Base-by-base conservation (phyloP, 1,140 invertebrate species). In the Ooceraea biroi region DNA sequence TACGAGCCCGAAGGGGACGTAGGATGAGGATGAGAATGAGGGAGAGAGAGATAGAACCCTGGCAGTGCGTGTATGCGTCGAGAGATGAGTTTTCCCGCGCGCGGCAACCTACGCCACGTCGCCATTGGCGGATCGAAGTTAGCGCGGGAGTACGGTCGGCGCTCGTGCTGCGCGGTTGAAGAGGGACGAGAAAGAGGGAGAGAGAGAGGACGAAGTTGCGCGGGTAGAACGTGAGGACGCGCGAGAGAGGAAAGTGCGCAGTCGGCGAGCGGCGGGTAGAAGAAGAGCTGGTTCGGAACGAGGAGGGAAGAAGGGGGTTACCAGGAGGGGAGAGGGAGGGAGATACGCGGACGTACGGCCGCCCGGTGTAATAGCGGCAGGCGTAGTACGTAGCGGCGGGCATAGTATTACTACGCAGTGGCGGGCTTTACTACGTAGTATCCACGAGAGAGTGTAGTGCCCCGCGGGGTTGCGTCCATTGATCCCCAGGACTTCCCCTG, bases 381-480 rank as follows among this genome's bases (percentile, higher is more conserved):
- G 63, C 86, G 86, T 88, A 88, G 86, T 88, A 87, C 87, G 87
- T 88, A 82, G 82, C 82, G 22, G 58, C 85, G 61, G 83, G 85
- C 85, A 88, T 88, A 88, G 87, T 88, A 88, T 85, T 89, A 89
- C 88, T 89, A 89, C 88, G 88, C 88, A 88, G 83, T 80, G 74
- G 84, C 84, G 78, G 85, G 84, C 85, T 80, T 36, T 89, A 89
- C 88, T 88, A 90, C 89, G 89, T 88, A 90, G 88, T 90, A 90
- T 88, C 89, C 85, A 7, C 36, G 82, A 88, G 84, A 90, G 89
- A 89, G 84, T 86, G 85, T 90, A 90, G 82, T 88, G 89, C 90
- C 87, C 88, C 87, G 90, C 86, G 78, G 91, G 90, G 90, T 88
- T 89, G 88, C 91, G 91, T 92, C 90, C 91, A 92, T 92, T 92